Base-by-base conservation (phyloP, 2,888 invertebrate species). In the Erebia palarica region DNA sequence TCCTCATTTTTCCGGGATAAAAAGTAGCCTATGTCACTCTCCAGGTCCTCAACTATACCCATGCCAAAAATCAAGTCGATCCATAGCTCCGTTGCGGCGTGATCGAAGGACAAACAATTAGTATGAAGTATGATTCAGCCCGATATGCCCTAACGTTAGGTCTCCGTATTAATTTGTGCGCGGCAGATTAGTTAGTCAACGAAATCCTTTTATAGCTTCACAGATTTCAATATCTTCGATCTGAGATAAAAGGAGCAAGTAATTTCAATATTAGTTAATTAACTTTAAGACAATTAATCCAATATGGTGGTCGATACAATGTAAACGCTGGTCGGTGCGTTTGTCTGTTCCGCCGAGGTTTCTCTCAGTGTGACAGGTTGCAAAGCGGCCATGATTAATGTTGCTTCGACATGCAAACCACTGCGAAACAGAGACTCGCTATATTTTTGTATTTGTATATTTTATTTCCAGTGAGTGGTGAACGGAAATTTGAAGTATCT, bases 221-320 rank as follows among this genome's bases (percentile, higher is more conserved):
- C 21, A 57, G 57, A 58, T 58, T 13, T 27, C 27, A 55, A 55
- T 55, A 58, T 58, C 57, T 14, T 27, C 27, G 14, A 58, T 58
- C 27, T 5, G 16, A 63, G 21, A 21, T 11, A 14, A 47, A 21
- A 49, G 18, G 47, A 63, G 14, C 21, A 11, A 63, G 47, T 47
- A 3, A 21, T 63, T 49, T 14, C 63, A 49, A 21, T 63, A 49
- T 63, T 9, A 49, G 63, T 21, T 16, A 49, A 16, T 42, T 27
- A 42, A 60, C 42, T n/a, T n/a, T 49, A 63, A 63, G 49, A 18
- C 63, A 63, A 63, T 63, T 47, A 63, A 63, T 49, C 13, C 21
- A 49, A 21, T 18, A 47, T n/a, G 61, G 61, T 47, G 47, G 61
- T 44, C 61, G 61, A 18, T 60, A 14, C 60, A 44, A 21, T 44